Base-by-base conservation (phyloP, 2,888 invertebrate species). In the Agrochola litura region DNA sequence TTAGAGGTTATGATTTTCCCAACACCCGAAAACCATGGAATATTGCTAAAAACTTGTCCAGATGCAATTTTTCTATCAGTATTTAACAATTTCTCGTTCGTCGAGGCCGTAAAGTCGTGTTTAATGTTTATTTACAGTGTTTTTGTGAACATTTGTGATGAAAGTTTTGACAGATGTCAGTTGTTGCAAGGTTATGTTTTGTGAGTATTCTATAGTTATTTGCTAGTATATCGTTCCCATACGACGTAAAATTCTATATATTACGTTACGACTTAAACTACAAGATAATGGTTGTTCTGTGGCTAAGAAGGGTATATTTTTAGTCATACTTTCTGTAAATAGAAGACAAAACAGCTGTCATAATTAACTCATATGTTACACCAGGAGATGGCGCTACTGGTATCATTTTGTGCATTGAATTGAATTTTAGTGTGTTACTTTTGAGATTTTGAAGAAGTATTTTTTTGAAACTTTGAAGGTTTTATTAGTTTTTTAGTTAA, bases 111-210 rank as follows among this genome's bases (percentile, higher is more conserved):
- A 89, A 88, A 89, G 69, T 87, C 89, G 94, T 89, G 90, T 90
- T 92, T 91, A 88, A 79, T 52, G 76, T 83, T 66, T 82, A 90
- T 89, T 92, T 91, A 83, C 83, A 76, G 94, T 93, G 94, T 92
- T 95, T 95, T 94, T 94, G 94, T 95, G 95, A 94, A 93, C 95
- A 95, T 96, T 95, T 96, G 96, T 95, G 96, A 92, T 84, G 89
- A 94, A 94, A 94, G 93, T 94, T 95, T 95, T 95, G 96, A 95
- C 96, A 96, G 95, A 86, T 96, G 96, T 93, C 96, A 96, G 93
- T 93, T 95, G 94, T 92, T 94, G 79, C 84, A 86, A 88, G 89
- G 90, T 90, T 89, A 87, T 84, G 86, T 90, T 89, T 84, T 79
- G 92, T 93, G 87, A 92, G 92, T 94, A 94, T 90, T 90, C 85